Conservation (phyloP, 1,140 invertebrate genomes). For the Saccostrea cuccullata region DNA sequence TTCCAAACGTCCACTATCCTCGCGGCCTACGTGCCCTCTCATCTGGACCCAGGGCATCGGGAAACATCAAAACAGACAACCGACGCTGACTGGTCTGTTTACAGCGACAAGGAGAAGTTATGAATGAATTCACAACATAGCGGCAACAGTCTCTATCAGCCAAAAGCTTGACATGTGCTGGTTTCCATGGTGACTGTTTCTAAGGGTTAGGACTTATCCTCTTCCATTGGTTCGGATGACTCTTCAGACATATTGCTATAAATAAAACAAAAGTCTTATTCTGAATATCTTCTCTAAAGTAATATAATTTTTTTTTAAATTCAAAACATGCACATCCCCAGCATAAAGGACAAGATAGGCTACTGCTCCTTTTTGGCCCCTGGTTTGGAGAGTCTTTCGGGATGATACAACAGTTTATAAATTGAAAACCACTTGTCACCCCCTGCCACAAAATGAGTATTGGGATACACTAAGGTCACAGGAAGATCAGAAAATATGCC, state of each 20-base stretch:
- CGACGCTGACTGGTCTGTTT: not conserved
- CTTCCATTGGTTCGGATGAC: conserved; percentile 32
- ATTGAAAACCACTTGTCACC: too few species aligned
- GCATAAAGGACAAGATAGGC: too few species aligned
- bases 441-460: too few species aligned
- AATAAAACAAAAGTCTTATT: not conserved
- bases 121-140: conserved; percentile 15
- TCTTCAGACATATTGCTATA: conserved; percentile 1
- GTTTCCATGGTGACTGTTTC: not conserved
- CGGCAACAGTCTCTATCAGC: not conserved
- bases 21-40: not conserved
- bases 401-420: too few species aligned
- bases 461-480: too few species aligned
- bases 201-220: conserved; percentile 30
- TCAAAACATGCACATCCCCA: too few species aligned
- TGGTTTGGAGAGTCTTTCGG: too few species aligned
- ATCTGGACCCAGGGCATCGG: not conserved
- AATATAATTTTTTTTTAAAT: too few species aligned
- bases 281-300: not conserved
- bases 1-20: not conserved
- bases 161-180: not conserved
- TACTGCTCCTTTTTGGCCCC: too few species aligned
- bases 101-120: conserved; percentile 13
- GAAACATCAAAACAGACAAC: conserved; percentile 28
- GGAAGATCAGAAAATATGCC: too few species aligned